phyloP scores from a whole-genome alignment of 2,113 vertebrate species.

The Leptodactylus fuscus region DNA sequence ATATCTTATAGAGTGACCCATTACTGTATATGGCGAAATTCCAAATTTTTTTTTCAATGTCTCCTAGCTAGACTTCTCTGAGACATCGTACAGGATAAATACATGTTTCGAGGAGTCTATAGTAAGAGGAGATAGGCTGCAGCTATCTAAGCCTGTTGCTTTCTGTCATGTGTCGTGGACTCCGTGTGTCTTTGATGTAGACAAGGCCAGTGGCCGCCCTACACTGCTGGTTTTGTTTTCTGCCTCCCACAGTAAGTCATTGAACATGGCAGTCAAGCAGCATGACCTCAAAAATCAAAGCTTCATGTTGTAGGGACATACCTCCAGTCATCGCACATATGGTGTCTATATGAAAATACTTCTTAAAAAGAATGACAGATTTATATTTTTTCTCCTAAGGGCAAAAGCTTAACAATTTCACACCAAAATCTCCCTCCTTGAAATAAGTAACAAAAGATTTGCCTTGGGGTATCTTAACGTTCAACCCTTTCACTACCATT shows the following conservation, averaged over 20 bases:
- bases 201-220: not conserved
- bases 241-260: slow-evolving; percentile 35
- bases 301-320: slow-evolving; percentile 23
- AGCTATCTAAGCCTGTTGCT: not conserved
- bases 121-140: not conserved
- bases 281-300: slow-evolving; percentile 45
- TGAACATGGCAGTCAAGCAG: slow-evolving; percentile 43
- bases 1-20: too few relatives aligned
- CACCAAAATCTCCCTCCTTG: not conserved
- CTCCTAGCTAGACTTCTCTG: too few relatives aligned
- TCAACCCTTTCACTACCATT: slow-evolving; percentile 4
- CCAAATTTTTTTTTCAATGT: too few relatives aligned
- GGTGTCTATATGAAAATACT: slow-evolving; percentile 34
- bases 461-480: not conserved
- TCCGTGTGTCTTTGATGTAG: slow-evolving; percentile 6
- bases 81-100: too few relatives aligned
- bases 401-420: slow-evolving; percentile 33
- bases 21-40: too few relatives aligned
- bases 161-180: not conserved
- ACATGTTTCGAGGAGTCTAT: too few relatives aligned
- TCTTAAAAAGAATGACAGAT: slow-evolving; percentile 28
- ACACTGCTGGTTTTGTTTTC: slow-evolving; percentile 38
- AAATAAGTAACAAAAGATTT: slow-evolving; percentile 41
- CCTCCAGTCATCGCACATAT: slow-evolving; percentile 40
- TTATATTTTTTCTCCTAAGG: slow-evolving; percentile 29